Conservation (phyloP, 2,797 vertebrate species). For the Spatula versicolor region DNA sequence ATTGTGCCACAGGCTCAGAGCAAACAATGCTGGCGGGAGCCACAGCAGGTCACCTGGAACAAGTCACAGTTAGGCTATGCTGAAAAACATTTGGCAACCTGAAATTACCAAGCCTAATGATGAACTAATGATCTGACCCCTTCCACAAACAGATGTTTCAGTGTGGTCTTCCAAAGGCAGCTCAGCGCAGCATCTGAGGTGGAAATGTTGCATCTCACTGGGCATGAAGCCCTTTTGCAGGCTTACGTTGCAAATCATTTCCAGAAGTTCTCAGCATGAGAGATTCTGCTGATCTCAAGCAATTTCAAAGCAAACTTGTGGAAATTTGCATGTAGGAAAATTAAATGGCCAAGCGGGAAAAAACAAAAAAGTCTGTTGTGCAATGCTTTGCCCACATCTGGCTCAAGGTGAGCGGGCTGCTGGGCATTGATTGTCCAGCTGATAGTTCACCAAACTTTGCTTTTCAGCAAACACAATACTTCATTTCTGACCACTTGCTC, state of each 20-base stretch:
- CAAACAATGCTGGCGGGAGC: neutral
- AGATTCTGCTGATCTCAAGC: neutral
- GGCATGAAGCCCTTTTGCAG: neutral
- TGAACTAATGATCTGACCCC: neutral
- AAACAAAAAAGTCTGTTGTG: neutral
- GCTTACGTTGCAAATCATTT: neutral
- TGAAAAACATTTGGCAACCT: neutral
- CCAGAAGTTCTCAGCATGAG: neutral
- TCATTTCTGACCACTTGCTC: rapidly evolving
- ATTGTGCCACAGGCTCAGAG: neutral
- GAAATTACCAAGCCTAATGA: neutral
- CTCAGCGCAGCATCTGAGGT: neutral
- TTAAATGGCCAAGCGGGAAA: neutral
- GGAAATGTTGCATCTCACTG: neutral
- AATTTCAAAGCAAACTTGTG: neutral
- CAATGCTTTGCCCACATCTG: neutral
- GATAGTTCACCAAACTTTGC: neutral
- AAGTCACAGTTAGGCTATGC: neutral
- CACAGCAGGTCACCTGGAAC: neutral
- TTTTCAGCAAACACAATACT: neutral
- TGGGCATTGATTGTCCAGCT: neutral
- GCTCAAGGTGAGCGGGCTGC: neutral
- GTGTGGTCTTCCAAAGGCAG: neutral
- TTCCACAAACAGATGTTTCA: neutral
- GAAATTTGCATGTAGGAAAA: neutral